Evolutionary conservation across 2,797 vertebrate genomes (phyloP).

Genomic region (Dryobates pubescens): DNA sequence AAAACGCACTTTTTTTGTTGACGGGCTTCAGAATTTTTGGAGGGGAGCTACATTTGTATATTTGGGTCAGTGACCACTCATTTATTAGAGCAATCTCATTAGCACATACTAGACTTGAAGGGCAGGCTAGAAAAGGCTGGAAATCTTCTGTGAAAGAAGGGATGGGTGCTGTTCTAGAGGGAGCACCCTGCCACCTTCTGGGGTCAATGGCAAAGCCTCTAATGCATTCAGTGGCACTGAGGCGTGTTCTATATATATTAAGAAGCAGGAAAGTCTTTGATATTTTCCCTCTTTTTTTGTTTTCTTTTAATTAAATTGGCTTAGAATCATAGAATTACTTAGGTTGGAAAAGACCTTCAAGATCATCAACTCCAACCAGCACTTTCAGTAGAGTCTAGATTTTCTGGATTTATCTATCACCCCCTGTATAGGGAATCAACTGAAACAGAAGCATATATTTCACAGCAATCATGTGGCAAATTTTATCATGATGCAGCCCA

Average conservation of each 20-base stretch:
- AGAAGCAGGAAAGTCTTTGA: background rate
- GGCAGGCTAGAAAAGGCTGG: background rate
- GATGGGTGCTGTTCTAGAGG: background rate
- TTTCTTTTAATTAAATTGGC: background rate
- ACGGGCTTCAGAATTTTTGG: background rate
- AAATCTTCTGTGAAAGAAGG: background rate
- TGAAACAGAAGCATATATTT: background rate
- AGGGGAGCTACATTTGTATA: background rate
- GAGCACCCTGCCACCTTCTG: accelerated
- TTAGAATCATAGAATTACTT: background rate
- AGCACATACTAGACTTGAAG: background rate
- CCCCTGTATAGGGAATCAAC: background rate
- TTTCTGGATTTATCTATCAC: background rate
- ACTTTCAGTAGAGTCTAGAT: background rate
- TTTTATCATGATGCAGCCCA: background rate
- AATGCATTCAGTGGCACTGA: background rate
- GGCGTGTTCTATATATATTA: background rate
- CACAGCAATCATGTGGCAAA: background rate
- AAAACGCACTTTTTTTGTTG: background rate
- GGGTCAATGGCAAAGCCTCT: background rate
- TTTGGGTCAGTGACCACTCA: background rate
- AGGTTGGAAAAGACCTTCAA: no score
- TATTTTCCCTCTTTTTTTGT: background rate
- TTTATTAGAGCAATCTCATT: background rate
- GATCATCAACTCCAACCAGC: no score